These are phyloP conservation scores for Actias luna DNA, from an alignment of 2,888 invertebrate genomes.

Conservation along the genomic window DNA sequence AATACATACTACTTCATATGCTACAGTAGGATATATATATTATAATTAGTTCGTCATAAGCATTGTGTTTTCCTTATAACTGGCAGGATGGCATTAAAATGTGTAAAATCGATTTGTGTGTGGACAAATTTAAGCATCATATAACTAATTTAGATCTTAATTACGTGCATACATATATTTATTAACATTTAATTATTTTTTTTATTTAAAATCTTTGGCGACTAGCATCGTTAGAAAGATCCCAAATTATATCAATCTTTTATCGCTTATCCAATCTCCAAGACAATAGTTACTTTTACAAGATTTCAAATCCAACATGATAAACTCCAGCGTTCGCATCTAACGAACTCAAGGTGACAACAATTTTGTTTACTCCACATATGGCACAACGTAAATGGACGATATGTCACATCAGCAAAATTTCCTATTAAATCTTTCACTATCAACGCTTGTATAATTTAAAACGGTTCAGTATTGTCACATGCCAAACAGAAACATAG, in stretches of 20 bases:
- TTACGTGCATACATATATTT: constrained; percentile 75
- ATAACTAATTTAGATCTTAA: constrained; percentile 69
- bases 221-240: constrained; percentile 80
- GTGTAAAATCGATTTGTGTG: constrained; percentile 74
- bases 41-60: constrained; percentile 77
- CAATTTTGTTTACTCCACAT: constrained; percentile 53
- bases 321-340: constrained; percentile 18
- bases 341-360: constrained; percentile 20
- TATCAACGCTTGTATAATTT: constrained; percentile 70
- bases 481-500: constrained; percentile 59
- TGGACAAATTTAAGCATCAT: constrained; percentile 78
- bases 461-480: constrained; percentile 72
- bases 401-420: constrained; percentile 73
- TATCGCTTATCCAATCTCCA: background rate
- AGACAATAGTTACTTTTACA: background rate
- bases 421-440: constrained; percentile 75
- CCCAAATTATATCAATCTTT: constrained; percentile 57
- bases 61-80: constrained; percentile 71
- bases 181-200: constrained; percentile 64
- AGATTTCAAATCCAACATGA: constrained; percentile 25
- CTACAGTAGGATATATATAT: constrained; percentile 70
- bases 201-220: constrained; percentile 74
- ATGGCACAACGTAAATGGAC: constrained; percentile 74
- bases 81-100: constrained; percentile 79
- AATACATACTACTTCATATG: constrained; percentile 77